These are phyloP conservation scores for Xiphias gladius DNA, from an alignment of 2,113 vertebrate species.

Conservation along the genomic window DNA sequence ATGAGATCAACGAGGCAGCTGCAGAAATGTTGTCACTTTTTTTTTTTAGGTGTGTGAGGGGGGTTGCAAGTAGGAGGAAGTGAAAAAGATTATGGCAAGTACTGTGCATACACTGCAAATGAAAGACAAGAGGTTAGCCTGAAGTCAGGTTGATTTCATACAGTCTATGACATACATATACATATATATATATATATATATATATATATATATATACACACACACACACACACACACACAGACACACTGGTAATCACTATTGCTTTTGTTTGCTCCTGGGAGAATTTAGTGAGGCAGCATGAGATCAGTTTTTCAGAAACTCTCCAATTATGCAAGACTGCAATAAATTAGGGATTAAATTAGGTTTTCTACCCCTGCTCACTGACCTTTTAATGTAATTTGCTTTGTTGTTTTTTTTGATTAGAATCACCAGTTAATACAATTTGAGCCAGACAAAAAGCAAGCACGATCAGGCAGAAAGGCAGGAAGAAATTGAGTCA, in stretches of 20 bases:
- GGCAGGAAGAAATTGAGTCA: not conserved
- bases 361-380: not conserved
- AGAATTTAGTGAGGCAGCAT: not conserved
- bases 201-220: too few relatives aligned
- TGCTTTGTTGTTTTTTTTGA: not conserved
- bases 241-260: too few relatives aligned
- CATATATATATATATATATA: too few relatives aligned
- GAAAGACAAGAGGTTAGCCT: not conserved
- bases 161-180: not conserved
- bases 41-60: not conserved
- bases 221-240: too few relatives aligned
- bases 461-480: not conserved
- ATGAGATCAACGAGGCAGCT: not conserved
- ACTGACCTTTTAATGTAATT: not conserved
- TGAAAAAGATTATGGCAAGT: not conserved
- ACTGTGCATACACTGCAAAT: not conserved
- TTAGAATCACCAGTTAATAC: not conserved
- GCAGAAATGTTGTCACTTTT: not conserved
- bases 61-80: not conserved
- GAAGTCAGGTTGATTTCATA: not conserved
- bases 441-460: constrained; percentile 6
- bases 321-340: constrained; percentile 6
- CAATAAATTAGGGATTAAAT: not conserved
- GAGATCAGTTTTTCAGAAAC: not conserved
- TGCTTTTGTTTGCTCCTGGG: not conserved